Conservation (phyloP, 1,140 invertebrate genomes). For the Papilio dardanus region DNA sequence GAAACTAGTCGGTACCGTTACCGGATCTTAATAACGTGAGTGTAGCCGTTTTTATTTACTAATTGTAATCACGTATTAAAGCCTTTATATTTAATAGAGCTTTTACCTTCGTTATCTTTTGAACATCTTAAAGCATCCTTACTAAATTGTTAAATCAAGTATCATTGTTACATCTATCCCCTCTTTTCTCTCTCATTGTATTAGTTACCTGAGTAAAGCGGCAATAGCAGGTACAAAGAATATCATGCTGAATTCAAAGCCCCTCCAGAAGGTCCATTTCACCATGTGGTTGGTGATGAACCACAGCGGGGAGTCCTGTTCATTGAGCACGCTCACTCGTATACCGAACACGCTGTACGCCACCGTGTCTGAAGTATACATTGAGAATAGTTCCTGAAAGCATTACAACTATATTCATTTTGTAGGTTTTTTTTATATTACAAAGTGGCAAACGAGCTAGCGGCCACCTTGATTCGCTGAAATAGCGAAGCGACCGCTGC, state of each 20-base stretch:
- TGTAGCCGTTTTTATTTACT: too few species aligned
- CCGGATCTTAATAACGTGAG: too few species aligned
- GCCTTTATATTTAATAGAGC: too few species aligned
- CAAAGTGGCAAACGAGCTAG: too few species aligned
- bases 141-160: not conserved
- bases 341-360: constrained; percentile 64
- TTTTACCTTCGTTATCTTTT: too few species aligned
- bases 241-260: constrained; percentile 76
- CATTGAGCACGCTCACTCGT: constrained; percentile 57
- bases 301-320: constrained; percentile 64
- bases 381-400: constrained; percentile 67
- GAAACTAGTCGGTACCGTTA: too few species aligned
- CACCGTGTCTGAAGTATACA: constrained; percentile 71
- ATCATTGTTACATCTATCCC: constrained; percentile 40
- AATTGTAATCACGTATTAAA: too few species aligned
- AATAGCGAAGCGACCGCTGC: too few species aligned
- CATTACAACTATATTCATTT: too few species aligned
- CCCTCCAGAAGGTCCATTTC: constrained; percentile 80
- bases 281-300: constrained; percentile 77
- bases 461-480: too few species aligned
- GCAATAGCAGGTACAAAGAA: constrained; percentile 74
- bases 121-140: too few species aligned
- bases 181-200: not conserved
- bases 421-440: too few species aligned
- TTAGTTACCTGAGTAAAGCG: constrained; percentile 48